phyloP scores from a whole-genome alignment of 2,113 vertebrate genomes.

The Nyctibius bracteatus region DNA sequence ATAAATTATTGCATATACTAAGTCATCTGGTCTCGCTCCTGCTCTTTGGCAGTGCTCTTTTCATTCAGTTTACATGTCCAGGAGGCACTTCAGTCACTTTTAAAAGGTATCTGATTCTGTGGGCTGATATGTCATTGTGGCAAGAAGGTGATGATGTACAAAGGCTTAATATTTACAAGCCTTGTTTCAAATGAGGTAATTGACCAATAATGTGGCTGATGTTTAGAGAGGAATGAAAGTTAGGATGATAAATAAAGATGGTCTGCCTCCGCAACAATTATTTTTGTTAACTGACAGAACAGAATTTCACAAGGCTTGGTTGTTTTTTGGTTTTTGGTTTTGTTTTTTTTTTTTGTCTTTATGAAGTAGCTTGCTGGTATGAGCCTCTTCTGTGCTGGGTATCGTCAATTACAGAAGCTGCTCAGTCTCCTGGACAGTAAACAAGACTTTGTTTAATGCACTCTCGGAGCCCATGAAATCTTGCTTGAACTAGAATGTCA shows the following conservation, averaged over 20 bases:
- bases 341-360: neutral
- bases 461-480: slow-evolving; percentile 10
- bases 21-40: neutral
- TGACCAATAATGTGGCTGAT: neutral
- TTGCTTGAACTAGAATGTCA: slow-evolving; percentile 24
- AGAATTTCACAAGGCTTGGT: neutral
- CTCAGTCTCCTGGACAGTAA: slow-evolving; percentile 20
- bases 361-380: neutral
- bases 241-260: neutral
- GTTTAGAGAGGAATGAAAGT: neutral
- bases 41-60: neutral
- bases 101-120: neutral
- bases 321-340: neutral
- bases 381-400: neutral
- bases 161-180: neutral
- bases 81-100: neutral
- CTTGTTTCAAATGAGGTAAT: neutral
- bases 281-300: neutral
- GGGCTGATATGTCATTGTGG: neutral
- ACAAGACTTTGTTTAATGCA: slow-evolving; percentile 50
- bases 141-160: neutral
- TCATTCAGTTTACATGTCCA: neutral
- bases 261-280: neutral
- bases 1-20: neutral
- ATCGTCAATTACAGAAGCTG: neutral